phyloP scores from a whole-genome alignment of 2,797 vertebrate genomes.

The Pelobates cultripes region DNA sequence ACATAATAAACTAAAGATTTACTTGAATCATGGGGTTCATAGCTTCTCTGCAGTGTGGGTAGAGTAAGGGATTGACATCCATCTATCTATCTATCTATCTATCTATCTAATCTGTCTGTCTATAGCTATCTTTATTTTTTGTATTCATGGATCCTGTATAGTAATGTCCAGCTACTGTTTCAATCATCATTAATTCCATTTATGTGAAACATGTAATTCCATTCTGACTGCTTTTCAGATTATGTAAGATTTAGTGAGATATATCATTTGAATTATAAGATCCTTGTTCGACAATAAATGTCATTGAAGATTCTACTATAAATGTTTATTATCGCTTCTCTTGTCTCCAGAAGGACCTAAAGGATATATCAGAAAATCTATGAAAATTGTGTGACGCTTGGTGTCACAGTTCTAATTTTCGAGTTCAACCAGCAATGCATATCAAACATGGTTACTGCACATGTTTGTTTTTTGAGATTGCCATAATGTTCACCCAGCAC shows the following conservation, averaged over 20 bases:
- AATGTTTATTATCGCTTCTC: neutral
- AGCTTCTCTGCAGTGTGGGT: no score
- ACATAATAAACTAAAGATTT: no score
- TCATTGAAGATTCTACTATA: neutral
- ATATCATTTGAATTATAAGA: neutral
- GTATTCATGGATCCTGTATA: no score
- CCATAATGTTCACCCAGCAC: no score
- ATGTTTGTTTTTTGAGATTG: no score
- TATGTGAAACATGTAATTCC: neutral
- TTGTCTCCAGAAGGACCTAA: neutral
- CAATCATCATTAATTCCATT: neutral
- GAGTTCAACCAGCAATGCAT: neutral
- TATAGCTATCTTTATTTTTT: no score
- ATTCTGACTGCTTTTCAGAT: neutral
- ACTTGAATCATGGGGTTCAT: no score
- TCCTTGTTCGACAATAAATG: neutral
- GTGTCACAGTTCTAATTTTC: neutral
- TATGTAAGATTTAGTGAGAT: neutral
- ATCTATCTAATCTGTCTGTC: no score
- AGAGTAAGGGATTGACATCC: no score
- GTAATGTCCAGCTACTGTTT: no score
- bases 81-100: no score
- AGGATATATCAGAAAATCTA: neutral
- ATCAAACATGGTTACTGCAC: neutral
- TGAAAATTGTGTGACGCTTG: neutral